A percentile compares a stretch with the other conserved stretches of the same genome.
These are phyloP conservation scores for Andrena camellia DNA, from an alignment of 2,888 invertebrate genomes.

Conservation along the genomic window DNA sequence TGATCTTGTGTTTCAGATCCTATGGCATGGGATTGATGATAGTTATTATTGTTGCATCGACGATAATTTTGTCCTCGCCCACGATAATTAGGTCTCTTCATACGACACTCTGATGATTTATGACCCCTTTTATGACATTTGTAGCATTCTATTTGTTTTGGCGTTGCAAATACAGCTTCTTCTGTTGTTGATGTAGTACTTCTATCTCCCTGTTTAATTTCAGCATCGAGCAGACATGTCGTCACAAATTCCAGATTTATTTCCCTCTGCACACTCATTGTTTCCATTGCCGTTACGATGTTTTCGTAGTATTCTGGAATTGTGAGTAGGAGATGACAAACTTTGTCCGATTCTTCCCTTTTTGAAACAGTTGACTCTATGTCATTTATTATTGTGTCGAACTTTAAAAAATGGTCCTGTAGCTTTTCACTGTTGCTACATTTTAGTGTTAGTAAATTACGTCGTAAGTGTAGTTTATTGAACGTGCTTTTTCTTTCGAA, in stretches of 20 bases:
- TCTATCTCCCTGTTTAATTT: not conserved
- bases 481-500: not conserved
- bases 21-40: too few relatives aligned
- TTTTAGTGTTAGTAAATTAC: not conserved
- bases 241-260: not conserved
- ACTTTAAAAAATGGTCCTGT: not conserved
- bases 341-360: not conserved
- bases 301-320: constrained; percentile 6
- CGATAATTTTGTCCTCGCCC: too few relatives aligned
- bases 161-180: not conserved
- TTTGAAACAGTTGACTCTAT: not conserved
- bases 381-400: not conserved
- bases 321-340: not conserved
- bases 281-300: not conserved
- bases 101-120: not conserved
- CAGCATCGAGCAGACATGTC: not conserved
- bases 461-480: not conserved
- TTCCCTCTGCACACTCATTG: not conserved
- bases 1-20: not conserved
- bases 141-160: not conserved
- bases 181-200: not conserved
- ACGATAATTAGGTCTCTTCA: not conserved
- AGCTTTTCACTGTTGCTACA: not conserved
- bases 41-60: too few relatives aligned
- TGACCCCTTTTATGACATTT: not conserved